Evolutionary conservation across 2,113 vertebrate genomes (phyloP), one percentile per base, ranked within the genome.

Genomic region (Balaeniceps rex): DNA sequence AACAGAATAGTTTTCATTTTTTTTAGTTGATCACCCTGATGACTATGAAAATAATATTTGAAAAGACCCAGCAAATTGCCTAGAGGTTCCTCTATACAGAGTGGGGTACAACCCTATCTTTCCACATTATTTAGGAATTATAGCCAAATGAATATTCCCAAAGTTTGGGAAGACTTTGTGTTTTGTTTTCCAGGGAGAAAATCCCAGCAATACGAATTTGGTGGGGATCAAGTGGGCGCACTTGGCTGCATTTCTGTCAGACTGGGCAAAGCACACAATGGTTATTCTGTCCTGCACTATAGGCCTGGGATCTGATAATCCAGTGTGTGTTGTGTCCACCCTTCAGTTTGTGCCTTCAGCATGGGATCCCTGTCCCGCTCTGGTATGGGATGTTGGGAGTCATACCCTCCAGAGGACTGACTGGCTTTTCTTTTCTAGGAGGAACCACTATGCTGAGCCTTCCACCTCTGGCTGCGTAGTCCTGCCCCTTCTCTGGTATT

Each of bases 271-370:
- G 58, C 21, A 61, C 46, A 65, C 18, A 26, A 51, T 3, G 4
- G 24, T 60, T 70, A 44, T 65, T 70, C 71, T 70, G 81, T 15
- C 54, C 49, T 25, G 60, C 33, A 6, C 14, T 64, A 3, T 24
- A 36, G 33, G n/a, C 51, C 57, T 42, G 24, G 24, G 11, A 78
- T 49, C 18, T 60, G 28, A 33, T 25, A 86, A 49, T 34, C 44
- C 1, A 0, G 9, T 26, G 24, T 44, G 42, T 6, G 5, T 44
- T 33, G 34, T 64, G 54, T 22, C 25, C 44, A 60, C 24, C 19
- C 11, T 26, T 55, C 63, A 38, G 42, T 16, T 54, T 34, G 31
- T 19, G 23, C 24, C 58, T 40, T 77, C 64, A 33, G 52, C 29
- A 6, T 26, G 23, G 60, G 23, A 71, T 47, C 47, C 23, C 54